These are phyloP conservation scores for Drosophila affinis DNA, from an alignment of 2,888 invertebrate genomes.

Conservation along the genomic window DNA sequence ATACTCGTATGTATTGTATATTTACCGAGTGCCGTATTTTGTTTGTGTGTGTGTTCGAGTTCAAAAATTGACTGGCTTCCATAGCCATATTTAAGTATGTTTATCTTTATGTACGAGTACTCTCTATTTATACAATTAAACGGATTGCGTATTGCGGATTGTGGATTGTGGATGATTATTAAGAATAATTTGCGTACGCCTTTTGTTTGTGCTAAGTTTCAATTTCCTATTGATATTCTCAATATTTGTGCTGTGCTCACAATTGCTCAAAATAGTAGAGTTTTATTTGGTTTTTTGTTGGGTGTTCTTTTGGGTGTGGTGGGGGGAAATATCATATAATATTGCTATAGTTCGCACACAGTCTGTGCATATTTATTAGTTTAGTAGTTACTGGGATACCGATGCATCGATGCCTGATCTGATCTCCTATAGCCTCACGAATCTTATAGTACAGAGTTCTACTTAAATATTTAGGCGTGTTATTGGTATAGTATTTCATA, in stretches of 20 bases:
- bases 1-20: constrained; percentile 1
- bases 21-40: constrained; percentile 31
- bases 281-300: neutral
- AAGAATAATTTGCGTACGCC: constrained; percentile 19
- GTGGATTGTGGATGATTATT: constrained; percentile 14
- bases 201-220: constrained; percentile 4
- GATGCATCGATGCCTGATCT: constrained; percentile 18
- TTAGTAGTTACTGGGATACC: constrained; percentile 3
- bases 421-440: constrained; percentile 57
- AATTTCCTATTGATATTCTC: constrained; percentile 5
- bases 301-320: neutral
- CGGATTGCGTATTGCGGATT: constrained; percentile 8
- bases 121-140: constrained; percentile 40
- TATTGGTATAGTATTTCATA: constrained; percentile 47
- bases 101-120: constrained; percentile 15
- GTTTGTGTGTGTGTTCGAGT: constrained; percentile 46
- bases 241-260: constrained; percentile 55
- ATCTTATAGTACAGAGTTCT: constrained; percentile 9
- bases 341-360: constrained; percentile 66
- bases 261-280: neutral
- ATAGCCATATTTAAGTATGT: constrained; percentile 9
- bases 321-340: constrained; percentile 65
- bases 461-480: constrained; percentile 2
- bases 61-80: constrained; percentile 67
- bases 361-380: constrained; percentile 24